These are phyloP conservation scores for Odontothrips loti DNA, from an alignment of 2,888 invertebrate genomes.

Conservation along the genomic window DNA sequence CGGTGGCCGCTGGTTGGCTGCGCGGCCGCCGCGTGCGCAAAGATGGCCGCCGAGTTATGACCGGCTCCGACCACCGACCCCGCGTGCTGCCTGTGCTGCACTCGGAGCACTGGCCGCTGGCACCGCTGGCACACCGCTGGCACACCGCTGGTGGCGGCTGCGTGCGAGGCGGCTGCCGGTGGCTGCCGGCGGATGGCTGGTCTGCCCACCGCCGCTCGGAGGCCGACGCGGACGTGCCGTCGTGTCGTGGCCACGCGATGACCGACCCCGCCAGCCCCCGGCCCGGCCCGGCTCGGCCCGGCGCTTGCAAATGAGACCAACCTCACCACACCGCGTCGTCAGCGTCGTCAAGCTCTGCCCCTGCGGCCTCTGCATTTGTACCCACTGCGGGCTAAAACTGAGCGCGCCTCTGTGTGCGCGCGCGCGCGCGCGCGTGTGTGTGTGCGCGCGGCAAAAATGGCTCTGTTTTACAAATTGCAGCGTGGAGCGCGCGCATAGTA, in stretches of 20 bases:
- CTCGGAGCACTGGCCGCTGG: neutral
- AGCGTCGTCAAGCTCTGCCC: neutral
- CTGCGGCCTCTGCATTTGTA: neutral
- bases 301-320: neutral
- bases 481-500: neutral
- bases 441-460: neutral
- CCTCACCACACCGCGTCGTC: neutral
- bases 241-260: too few relatives aligned
- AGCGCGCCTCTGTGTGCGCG: neutral
- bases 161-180: neutral
- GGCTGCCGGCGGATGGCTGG: too few relatives aligned
- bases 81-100: neutral
- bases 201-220: neutral
- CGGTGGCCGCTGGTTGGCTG: neutral
- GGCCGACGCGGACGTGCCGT: neutral
- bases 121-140: too few relatives aligned
- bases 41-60: slow-evolving; percentile 24
- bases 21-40: neutral
- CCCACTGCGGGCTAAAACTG: neutral
- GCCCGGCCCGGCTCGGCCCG: neutral
- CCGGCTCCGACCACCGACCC: too few relatives aligned
- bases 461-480: neutral
- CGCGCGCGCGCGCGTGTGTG: neutral
- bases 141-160: too few relatives aligned
- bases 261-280: neutral